Conservation (phyloP, 2,888 invertebrate species). For the Melipona beecheii region DNA sequence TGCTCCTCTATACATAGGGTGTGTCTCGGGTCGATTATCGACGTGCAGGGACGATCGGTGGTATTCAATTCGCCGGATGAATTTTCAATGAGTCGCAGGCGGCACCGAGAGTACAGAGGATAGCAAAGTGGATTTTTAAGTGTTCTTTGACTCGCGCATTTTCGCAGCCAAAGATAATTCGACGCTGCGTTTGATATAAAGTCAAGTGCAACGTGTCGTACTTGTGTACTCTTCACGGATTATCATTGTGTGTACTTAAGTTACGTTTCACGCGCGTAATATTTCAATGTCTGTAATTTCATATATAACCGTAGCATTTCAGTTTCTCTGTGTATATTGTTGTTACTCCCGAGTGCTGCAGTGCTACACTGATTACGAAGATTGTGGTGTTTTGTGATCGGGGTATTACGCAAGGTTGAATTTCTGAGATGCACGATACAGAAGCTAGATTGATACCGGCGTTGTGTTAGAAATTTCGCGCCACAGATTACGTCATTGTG, state of each 20-base stretch:
- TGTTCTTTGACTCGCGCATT: neutral
- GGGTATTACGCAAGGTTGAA: neutral
- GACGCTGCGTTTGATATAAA: too few species aligned
- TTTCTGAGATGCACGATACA: neutral
- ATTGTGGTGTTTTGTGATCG: neutral
- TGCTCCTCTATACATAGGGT: conserved; percentile 33
- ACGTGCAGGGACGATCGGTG: neutral
- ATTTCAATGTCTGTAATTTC: too few species aligned
- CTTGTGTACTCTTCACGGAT: too few species aligned
- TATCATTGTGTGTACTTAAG: too few species aligned
- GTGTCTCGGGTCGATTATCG: conserved; percentile 3
- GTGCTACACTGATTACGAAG: neutral
- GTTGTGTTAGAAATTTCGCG: neutral
- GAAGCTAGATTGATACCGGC: neutral
- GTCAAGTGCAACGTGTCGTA: too few species aligned
- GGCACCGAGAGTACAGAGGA: neutral
- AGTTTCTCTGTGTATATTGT: neutral
- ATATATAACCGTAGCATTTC: neutral
- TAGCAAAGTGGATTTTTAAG: conserved; percentile 2
- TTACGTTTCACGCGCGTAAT: too few species aligned
- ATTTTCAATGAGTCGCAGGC: neutral
- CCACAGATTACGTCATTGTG: neutral
- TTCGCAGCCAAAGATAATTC: neutral
- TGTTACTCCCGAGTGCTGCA: neutral
- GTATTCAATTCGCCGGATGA: neutral